Conservation (phyloP, 2,888 invertebrate genomes). For the Drosophila longiperda region DNA sequence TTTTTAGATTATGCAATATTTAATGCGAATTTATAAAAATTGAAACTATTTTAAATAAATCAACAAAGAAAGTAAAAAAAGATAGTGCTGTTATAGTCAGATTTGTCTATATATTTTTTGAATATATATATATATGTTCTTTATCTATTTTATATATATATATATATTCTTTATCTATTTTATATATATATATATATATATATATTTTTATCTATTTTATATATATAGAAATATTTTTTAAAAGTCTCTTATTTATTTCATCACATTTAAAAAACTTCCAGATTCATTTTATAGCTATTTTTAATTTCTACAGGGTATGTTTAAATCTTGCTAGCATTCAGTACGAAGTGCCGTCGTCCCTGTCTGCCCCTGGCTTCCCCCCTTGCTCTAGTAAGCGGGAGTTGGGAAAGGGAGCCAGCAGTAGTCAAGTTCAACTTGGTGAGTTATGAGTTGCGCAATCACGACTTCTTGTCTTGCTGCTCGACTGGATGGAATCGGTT, state of each 20-base stretch:
- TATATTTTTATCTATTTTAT: neutral
- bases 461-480: slow-evolving; percentile 83
- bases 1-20: neutral
- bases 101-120: too few species aligned
- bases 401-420: slow-evolving; percentile 26
- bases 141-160: neutral
- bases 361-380: slow-evolving; percentile 14
- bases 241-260: neutral
- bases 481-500: neutral
- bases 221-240: neutral
- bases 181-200: neutral
- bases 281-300: neutral
- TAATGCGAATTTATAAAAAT: neutral
- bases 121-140: neutral
- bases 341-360: slow-evolving; percentile 54
- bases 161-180: neutral
- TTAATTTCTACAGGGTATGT: neutral
- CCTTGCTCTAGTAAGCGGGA: neutral
- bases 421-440: slow-evolving; percentile 67
- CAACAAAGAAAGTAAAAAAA: neutral
- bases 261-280: too few species aligned
- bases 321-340: slow-evolving; percentile 14
- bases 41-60: neutral
- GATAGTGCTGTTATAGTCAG: neutral
- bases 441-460: slow-evolving; percentile 85